Evolutionary conservation across 2,888 invertebrate species (phyloP).

Genomic region (Leptinotarsa rubiginosa): DNA sequence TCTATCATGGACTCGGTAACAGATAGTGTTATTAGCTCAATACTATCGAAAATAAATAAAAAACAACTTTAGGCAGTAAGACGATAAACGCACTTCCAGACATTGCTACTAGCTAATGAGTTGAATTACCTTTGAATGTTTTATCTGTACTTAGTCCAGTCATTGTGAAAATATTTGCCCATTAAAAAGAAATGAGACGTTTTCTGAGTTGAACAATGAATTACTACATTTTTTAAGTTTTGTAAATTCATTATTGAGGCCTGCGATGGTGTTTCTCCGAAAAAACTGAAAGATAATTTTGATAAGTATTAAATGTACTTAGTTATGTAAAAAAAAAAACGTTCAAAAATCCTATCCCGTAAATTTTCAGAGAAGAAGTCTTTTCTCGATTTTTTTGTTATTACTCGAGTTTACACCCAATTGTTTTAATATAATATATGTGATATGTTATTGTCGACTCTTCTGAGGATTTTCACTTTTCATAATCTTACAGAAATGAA

Average conservation of each 20-base stretch:
- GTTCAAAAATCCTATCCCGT: too few relatives aligned
- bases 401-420: too few relatives aligned
- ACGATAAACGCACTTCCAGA: slow-evolving; percentile 13
- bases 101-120: slow-evolving; percentile 10
- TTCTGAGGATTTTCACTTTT: too few relatives aligned
- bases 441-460: too few relatives aligned
- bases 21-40: slow-evolving; percentile 23
- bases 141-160: neutral
- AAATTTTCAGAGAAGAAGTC: too few relatives aligned
- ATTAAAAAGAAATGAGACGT: slow-evolving; percentile 11
- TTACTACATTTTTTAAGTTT: neutral
- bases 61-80: slow-evolving; percentile 9
- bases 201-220: neutral
- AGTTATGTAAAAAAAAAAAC: too few relatives aligned
- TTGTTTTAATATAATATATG: too few relatives aligned
- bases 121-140: slow-evolving; percentile 1
- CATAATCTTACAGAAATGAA: too few relatives aligned
- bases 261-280: too few relatives aligned
- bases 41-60: slow-evolving; percentile 32
- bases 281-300: too few relatives aligned
- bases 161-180: neutral
- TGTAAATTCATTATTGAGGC: neutral
- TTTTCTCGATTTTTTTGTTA: too few relatives aligned
- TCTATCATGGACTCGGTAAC: slow-evolving; percentile 21
- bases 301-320: too few relatives aligned